Conservation (phyloP, 2,797 vertebrate genomes). For the Rhincodon typus region DNA sequence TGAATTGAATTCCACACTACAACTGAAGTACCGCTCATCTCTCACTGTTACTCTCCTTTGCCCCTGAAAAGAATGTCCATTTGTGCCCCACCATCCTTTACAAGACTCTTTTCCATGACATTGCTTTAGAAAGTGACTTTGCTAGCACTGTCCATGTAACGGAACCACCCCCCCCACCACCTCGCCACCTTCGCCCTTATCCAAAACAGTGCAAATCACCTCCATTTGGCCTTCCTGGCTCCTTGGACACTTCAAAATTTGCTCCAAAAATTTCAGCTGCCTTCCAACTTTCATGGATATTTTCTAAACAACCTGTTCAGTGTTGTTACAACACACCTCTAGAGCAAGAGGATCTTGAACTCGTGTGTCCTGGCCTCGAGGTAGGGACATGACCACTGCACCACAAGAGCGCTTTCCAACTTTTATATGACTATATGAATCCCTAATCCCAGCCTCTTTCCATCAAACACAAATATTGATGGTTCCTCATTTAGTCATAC, state of each 20-base stretch:
- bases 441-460: not conserved
- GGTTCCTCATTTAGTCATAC: not conserved
- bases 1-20: not conserved
- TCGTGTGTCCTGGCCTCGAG: no score
- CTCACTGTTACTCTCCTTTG: not conserved
- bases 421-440: not conserved
- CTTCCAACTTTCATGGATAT: no score
- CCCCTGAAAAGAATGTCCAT: not conserved
- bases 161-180: no score
- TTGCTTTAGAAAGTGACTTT: not conserved
- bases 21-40: not conserved
- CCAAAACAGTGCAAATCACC: not conserved
- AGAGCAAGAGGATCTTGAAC: no score
- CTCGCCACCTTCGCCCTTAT: not conserved
- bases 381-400: no score
- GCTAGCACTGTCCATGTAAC: not conserved
- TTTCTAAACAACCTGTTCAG: no score
- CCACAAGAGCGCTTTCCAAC: not conserved
- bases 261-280: not conserved
- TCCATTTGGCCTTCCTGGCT: not conserved
- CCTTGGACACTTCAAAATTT: not conserved
- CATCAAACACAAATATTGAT: not conserved
- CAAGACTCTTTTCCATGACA: not conserved
- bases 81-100: not conserved
- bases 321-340: no score